phyloP scores from a whole-genome alignment of 2,888 invertebrate species.

The Barypeithes pellucidus region DNA sequence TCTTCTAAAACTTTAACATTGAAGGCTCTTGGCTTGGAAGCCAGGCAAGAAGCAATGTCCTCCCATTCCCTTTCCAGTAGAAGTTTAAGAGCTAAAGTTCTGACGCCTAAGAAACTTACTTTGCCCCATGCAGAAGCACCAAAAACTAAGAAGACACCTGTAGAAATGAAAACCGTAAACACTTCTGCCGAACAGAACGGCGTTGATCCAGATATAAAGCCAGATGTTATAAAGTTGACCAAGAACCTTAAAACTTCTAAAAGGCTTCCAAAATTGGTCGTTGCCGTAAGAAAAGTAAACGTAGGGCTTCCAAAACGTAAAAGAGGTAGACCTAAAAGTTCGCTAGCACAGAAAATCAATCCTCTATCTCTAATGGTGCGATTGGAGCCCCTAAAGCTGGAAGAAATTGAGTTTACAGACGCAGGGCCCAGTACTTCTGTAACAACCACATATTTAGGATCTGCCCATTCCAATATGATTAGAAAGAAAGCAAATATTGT shows the following conservation, averaged over 20 bases:
- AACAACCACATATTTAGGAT: not conserved
- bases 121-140: not conserved
- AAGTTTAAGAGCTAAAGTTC: conserved; percentile 6
- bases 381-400: not conserved
- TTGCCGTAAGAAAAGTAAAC: no score
- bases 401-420: no score
- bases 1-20: not conserved
- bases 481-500: not conserved
- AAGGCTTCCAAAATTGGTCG: no score
- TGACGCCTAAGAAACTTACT: not conserved
- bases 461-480: not conserved
- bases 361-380: not conserved
- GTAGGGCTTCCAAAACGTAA: not conserved
- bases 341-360: not conserved
- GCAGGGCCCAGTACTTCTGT: not conserved
- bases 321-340: not conserved
- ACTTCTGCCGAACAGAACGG: not conserved
- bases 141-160: not conserved
- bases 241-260: no score
- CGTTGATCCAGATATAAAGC: no score
- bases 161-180: not conserved
- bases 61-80: not conserved
- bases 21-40: not conserved
- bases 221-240: no score
- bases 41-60: not conserved